Percentiles rank a stretch among this genome's conserved stretches.
phyloP scores from a whole-genome alignment of 2,113 vertebrate species.

The Azemiops feae region DNA sequence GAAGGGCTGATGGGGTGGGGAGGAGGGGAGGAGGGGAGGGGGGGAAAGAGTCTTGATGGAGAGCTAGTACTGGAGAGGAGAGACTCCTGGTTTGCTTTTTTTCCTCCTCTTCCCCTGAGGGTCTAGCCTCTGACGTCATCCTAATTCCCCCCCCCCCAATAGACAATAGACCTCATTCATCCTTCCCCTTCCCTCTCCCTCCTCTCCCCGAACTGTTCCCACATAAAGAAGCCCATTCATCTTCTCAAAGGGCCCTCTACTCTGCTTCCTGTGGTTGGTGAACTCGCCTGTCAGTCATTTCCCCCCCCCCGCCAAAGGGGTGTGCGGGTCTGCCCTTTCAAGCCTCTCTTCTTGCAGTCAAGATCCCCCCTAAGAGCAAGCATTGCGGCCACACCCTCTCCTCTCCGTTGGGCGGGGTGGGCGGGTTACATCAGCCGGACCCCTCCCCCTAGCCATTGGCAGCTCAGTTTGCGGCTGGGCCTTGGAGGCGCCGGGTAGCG shows the following conservation, averaged over 20 bases:
- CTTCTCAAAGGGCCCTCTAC: background rate
- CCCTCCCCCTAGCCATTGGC: background rate
- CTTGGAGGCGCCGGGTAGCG: background rate
- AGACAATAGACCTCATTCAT: constrained; percentile 38
- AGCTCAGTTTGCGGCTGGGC: constrained; percentile 8
- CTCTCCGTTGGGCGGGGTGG: background rate
- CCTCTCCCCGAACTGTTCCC: background rate
- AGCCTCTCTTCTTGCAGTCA: background rate
- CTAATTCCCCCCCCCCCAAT: background rate
- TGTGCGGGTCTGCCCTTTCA: background rate
- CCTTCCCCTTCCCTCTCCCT: background rate
- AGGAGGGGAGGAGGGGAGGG: too few species aligned
- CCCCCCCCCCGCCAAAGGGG: background rate
- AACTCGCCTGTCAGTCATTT: background rate
- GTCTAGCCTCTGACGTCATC: background rate
- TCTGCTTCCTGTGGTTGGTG: background rate
- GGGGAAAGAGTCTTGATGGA: background rate
- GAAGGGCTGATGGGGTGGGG: background rate
- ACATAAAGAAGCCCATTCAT: constrained; percentile 30
- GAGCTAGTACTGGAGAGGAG: background rate
- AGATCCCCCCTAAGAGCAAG: background rate
- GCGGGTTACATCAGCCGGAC: background rate
- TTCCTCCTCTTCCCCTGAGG: background rate
- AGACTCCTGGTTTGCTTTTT: background rate
- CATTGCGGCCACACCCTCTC: background rate